Evolutionary conservation across 2,888 invertebrate species (phyloP).

Genomic region (Alviniconcha strummeri): DNA sequence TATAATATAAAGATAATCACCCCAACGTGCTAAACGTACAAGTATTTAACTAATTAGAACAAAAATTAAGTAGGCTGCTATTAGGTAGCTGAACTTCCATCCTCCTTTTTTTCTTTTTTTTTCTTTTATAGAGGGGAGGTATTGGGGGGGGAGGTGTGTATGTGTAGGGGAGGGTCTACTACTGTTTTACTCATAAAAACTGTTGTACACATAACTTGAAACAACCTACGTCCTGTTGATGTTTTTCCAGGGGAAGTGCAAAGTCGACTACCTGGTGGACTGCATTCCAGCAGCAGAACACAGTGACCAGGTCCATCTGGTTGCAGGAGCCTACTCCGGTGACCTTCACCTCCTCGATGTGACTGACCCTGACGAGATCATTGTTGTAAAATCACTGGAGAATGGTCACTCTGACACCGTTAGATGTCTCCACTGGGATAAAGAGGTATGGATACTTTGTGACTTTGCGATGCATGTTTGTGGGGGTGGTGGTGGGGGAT

Average conservation of each 20-base stretch:
- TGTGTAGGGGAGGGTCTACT: too few species aligned
- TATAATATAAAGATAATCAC: too few species aligned
- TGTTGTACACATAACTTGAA: not conserved
- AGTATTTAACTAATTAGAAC: too few species aligned
- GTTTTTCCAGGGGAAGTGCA: not conserved
- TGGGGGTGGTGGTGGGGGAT: too few species aligned
- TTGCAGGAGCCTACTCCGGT: slow-evolving; percentile 30
- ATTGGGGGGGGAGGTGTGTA: too few species aligned
- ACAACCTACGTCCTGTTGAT: too few species aligned
- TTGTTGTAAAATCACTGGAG: slow-evolving; percentile 41
- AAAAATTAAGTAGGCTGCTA: too few species aligned
- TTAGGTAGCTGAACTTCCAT: too few species aligned
- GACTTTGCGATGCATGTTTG: too few species aligned
- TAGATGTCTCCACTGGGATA: slow-evolving; percentile 55
- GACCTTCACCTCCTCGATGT: slow-evolving; percentile 39
- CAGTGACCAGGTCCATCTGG: not conserved
- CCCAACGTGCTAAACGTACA: too few species aligned
- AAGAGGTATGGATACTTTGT: slow-evolving; percentile 41
- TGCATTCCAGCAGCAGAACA: slow-evolving; percentile 42
- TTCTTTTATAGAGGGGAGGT: too few species aligned
- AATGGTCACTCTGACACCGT: slow-evolving; percentile 57
- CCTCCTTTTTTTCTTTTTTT: too few species aligned
- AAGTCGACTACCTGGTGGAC: slow-evolving; percentile 52
- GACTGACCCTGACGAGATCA: slow-evolving; percentile 16
- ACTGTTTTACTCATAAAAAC: not conserved